A percentile compares a stretch with the other conserved stretches of the same genome.
phyloP scores from a whole-genome alignment of 2,888 invertebrate genomes.

The Coelinius sp. region DNA sequence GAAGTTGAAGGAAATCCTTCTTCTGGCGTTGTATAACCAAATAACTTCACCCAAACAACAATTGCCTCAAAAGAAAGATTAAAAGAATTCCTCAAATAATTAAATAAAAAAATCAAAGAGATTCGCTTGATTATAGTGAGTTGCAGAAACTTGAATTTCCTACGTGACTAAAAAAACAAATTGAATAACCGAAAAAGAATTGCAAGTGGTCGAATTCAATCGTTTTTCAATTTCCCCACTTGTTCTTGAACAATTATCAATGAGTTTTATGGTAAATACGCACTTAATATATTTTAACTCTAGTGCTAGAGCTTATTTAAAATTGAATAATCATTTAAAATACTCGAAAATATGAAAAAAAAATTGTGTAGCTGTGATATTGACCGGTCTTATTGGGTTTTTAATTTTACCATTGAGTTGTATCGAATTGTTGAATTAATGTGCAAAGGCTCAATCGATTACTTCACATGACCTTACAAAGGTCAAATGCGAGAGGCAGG shows the following conservation, averaged over 20 bases:
- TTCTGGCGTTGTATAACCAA: slow-evolving; percentile 43
- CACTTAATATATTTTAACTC: slow-evolving; percentile 46
- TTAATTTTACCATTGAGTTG: slow-evolving; percentile 36
- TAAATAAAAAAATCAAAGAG: neutral
- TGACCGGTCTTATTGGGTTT: slow-evolving; percentile 63
- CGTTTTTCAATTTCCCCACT: neutral
- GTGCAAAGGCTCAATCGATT: too few relatives aligned
- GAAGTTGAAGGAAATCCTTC: slow-evolving; percentile 55
- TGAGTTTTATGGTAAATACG: slow-evolving; percentile 39
- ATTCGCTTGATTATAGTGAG: slow-evolving; percentile 52
- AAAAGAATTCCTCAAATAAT: neutral
- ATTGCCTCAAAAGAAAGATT: slow-evolving; percentile 1
- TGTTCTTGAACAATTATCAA: neutral
- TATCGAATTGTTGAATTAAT: slow-evolving; percentile 41
- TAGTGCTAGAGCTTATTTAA: slow-evolving; percentile 40
- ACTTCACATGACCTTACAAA: neutral
- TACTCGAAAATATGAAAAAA: slow-evolving; percentile 46
- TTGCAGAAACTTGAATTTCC: slow-evolving; percentile 66
- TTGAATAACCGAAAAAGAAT: slow-evolving; percentile 21
- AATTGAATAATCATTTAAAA: slow-evolving; percentile 43
- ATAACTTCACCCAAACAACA: slow-evolving; percentile 44
- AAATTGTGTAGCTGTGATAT: slow-evolving; percentile 69
- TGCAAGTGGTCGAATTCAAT: slow-evolving; percentile 5
- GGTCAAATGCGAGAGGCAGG: neutral
- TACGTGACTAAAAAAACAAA: slow-evolving; percentile 62